These are phyloP conservation scores for Pithys albifrons DNA, from an alignment of 2,113 vertebrate genomes.

Conservation along the genomic window DNA sequence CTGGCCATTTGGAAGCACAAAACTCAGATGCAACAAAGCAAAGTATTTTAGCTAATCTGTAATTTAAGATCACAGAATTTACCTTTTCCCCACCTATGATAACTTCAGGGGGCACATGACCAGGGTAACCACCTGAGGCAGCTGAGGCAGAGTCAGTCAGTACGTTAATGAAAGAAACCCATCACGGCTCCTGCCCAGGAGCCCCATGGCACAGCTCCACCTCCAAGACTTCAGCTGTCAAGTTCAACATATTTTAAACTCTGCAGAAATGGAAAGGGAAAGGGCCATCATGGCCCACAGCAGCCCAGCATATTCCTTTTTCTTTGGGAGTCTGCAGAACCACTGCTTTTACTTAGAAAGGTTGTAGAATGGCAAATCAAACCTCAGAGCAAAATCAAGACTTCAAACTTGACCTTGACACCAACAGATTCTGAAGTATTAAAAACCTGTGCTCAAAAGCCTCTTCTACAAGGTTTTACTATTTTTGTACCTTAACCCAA, in stretches of 20 bases:
- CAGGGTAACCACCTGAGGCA: not conserved
- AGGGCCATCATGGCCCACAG: not conserved
- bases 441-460: not conserved
- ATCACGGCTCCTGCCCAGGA: not conserved
- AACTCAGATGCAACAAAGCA: not conserved
- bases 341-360: not conserved
- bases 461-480: not conserved
- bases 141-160: not conserved
- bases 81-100: not conserved
- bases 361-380: not conserved
- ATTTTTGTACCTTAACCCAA: constrained; percentile 1
- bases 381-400: not conserved
- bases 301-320: not conserved
- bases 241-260: not conserved
- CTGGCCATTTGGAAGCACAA: not conserved
- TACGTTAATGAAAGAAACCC: not conserved
- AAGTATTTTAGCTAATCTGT: not conserved
- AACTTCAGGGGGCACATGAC: not conserved
- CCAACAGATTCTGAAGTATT: not conserved
- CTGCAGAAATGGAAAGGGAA: not conserved
- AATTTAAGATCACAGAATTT: not conserved
- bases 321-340: not conserved
- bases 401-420: not conserved
- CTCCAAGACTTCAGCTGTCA: not conserved
- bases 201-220: not conserved